These are phyloP conservation scores for Pseudotriccus pelzelni DNA, from an alignment of 2,797 vertebrate species.

Conservation along the genomic window DNA sequence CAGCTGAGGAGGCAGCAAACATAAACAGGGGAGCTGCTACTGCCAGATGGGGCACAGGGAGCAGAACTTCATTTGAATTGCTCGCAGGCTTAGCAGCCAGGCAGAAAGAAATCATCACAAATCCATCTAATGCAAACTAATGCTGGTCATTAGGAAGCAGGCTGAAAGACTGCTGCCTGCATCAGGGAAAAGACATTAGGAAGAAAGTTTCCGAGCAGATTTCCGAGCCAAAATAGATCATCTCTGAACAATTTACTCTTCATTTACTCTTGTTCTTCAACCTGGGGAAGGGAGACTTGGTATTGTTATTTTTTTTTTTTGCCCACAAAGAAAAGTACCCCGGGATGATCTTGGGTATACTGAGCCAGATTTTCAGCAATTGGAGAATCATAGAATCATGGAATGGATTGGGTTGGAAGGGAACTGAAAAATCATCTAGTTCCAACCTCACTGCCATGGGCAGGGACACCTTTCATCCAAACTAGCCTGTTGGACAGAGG, in stretches of 20 bases:
- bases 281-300: neutral
- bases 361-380: neutral
- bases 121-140: slow-evolving; percentile 66
- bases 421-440: neutral
- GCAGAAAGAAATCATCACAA: slow-evolving; percentile 59
- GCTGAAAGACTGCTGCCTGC: neutral
- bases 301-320: neutral
- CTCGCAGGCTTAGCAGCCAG: slow-evolving; percentile 56
- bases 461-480: neutral
- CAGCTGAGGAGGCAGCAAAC: neutral
- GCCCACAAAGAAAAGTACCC: neutral
- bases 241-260: slow-evolving; percentile 9
- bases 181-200: neutral
- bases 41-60: slow-evolving; percentile 55
- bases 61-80: slow-evolving; percentile 26
- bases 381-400: neutral
- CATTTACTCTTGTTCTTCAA: neutral
- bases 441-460: neutral
- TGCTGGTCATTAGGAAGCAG: slow-evolving; percentile 55
- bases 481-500: neutral
- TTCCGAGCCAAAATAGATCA: slow-evolving; percentile 17
- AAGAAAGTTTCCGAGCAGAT: slow-evolving; percentile 38
- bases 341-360: neutral
- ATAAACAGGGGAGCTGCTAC: neutral
- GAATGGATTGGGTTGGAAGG: neutral